Base-by-base conservation (phyloP, 2,113 vertebrate genomes). In the Protomyctophum bolini region DNA sequence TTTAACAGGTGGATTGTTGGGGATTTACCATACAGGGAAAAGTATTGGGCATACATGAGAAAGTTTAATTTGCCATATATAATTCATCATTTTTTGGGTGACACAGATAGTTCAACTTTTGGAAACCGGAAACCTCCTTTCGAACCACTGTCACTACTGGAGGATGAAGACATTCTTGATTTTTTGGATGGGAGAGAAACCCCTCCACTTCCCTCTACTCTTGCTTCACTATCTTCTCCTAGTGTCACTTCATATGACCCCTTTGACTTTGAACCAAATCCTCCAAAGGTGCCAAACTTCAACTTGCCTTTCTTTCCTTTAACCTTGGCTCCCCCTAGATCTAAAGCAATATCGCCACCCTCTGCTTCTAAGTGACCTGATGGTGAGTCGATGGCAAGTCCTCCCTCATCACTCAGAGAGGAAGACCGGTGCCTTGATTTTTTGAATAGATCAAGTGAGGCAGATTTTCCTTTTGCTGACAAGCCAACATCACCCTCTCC, bases 281-380 rank as follows among this genome's bases (percentile, higher is more conserved):
- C 97, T 61, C 96, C 97, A 64, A 99, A 97, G 6, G 97, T 99
- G 55, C 96, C 96, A 66, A 99, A 99, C 78, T 99, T 99, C 64
- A 95, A 76, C 72, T 94, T 95, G 60, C 92, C 90, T 1, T 92
- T 93, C 69, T 95, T 94, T 56, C 91, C 92, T 69, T 94, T 95
- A 0, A 62, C 86, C 51, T 91, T 91, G 0, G 86, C 87, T 29
- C 83, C 92, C 69, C 83, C 92, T 8, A 88, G 60, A 81, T 96
- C 95, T 68, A 93, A 59, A 1, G 90, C 93, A 83, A 93, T 83
- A 66, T 93, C 81, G 6, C 93, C 91, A 59, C 92, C 80, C 21
- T 93, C 95, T 10, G 89, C 82, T 41, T 95, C 94, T 81, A 93
- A 59, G 12, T 94, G 89, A 65, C 91, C 91, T 0, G 92, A 86